Base-by-base conservation (phyloP, 2,797 vertebrate species). In the Periparus ater region DNA sequence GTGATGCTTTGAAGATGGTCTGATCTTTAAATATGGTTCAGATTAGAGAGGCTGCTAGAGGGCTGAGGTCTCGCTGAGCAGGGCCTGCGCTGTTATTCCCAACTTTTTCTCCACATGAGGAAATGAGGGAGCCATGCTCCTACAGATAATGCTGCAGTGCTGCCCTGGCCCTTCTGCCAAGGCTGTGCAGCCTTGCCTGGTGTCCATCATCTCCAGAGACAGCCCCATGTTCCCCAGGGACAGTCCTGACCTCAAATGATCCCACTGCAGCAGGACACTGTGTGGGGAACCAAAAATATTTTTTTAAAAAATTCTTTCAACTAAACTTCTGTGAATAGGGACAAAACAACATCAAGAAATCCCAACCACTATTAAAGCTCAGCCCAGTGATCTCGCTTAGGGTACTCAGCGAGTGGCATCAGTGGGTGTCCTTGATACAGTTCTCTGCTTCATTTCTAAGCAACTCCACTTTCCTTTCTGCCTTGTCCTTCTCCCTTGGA, bases 1-100 rank as follows among this genome's bases (percentile, higher is more conserved):
- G 94, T 89, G 94, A 95, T 89, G 87, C 94, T 96, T 94, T 97
- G 95, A 94, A 93, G 91, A 91, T 95, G 96, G 88, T 89, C 93
- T 87, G 91, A 88, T 89, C 93, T 91, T 83, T 89, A 89, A 95
- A 96, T 83, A 45, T 19, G 77, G 44, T n/a, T 50, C 9, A 36
- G 83, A 95, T 91, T 76, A 80, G 71, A 93, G 77, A 84, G 92
- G 85, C 63, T 91, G 86, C 32, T 47, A 91, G 70, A 90, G 77
- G 89, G 75, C 66, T 5, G 36, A 85, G 87, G 83, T 73, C 85
- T 84, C 51, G 62, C 87, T 70, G 76, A 50, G 76, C 22, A 57
- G 40, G 75, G 58, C 22, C 72, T n/a, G 79, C 9, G 6, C 27
- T 1, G 4, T 68, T 51, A 42, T 89, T 94, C 83, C 80, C 47